These are phyloP conservation scores for Acarapis woodi DNA, from an alignment of 1,140 invertebrate genomes.

Conservation along the genomic window DNA sequence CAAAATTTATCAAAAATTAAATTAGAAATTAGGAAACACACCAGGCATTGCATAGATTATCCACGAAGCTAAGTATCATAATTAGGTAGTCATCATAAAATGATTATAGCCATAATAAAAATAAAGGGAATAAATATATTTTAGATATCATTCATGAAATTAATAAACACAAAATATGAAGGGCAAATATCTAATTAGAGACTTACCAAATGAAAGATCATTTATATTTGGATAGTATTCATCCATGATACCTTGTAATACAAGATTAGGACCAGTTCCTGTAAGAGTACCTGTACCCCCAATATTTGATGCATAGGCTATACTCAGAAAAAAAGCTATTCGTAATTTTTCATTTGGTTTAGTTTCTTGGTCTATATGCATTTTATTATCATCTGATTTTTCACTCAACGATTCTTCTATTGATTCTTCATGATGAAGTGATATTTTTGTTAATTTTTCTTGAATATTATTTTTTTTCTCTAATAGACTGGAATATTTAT, in stretches of 20 bases:
- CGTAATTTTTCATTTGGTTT: slow-evolving; percentile 6
- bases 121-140: not conserved
- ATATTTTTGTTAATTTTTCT: too few species aligned
- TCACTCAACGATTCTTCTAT: not conserved
- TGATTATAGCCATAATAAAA: too few species aligned
- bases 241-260: slow-evolving; percentile 31
- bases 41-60: too few species aligned
- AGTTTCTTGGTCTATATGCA: not conserved
- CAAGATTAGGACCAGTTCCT: slow-evolving; percentile 60
- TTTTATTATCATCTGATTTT: not conserved
- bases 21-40: too few species aligned
- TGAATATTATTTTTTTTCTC: too few species aligned
- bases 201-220: not conserved
- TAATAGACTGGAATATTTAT: too few species aligned
- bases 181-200: not conserved
- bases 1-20: too few species aligned
- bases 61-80: too few species aligned
- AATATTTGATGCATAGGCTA: slow-evolving; percentile 44
- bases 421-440: not conserved
- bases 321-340: slow-evolving; percentile 27
- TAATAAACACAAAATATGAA: not conserved
- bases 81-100: too few species aligned
- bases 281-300: slow-evolving; percentile 61
- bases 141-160: not conserved
- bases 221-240: not conserved